Percentiles rank a stretch among this genome's conserved stretches.
Evolutionary conservation across 2,797 vertebrate species (phyloP).

Genomic region (Myotis myotis): DNA sequence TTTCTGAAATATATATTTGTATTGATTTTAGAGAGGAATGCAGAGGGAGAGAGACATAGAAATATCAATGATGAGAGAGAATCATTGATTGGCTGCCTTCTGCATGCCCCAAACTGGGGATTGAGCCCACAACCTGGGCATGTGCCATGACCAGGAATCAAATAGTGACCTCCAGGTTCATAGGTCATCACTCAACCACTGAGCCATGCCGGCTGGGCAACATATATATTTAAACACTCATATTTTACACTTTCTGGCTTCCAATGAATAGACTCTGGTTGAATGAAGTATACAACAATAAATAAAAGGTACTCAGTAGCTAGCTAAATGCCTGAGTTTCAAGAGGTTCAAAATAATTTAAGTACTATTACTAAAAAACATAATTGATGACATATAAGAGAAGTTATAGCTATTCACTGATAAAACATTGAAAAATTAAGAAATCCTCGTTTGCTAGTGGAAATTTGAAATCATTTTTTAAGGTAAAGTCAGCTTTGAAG

Average conservation of each 20-base stretch:
- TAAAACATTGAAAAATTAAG: not conserved
- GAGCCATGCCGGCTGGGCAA: too few species aligned
- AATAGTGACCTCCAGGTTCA: too few species aligned
- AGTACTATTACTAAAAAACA: slow-evolving; percentile 5
- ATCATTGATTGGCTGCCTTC: too few species aligned
- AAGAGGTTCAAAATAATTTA: slow-evolving; percentile 32
- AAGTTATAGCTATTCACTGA: not conserved
- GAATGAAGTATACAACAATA: not conserved
- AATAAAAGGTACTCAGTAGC: not conserved
- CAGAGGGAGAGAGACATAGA: too few species aligned
- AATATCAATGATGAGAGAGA: too few species aligned
- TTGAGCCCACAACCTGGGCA: too few species aligned
- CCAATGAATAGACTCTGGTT: not conserved
- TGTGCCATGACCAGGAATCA: too few species aligned
- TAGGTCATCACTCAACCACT: too few species aligned
- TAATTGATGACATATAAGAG: not conserved
- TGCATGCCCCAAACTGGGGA: too few species aligned
- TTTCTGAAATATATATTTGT: too few species aligned
- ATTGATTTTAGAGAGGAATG: too few species aligned
- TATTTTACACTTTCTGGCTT: not conserved
- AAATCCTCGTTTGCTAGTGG: not conserved
- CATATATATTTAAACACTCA: not conserved
- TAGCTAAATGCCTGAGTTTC: not conserved
- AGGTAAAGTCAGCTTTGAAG: not conserved
- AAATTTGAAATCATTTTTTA: slow-evolving; percentile 30